Base-by-base conservation (phyloP, 2,888 invertebrate genomes). In the Nezara viridula region DNA sequence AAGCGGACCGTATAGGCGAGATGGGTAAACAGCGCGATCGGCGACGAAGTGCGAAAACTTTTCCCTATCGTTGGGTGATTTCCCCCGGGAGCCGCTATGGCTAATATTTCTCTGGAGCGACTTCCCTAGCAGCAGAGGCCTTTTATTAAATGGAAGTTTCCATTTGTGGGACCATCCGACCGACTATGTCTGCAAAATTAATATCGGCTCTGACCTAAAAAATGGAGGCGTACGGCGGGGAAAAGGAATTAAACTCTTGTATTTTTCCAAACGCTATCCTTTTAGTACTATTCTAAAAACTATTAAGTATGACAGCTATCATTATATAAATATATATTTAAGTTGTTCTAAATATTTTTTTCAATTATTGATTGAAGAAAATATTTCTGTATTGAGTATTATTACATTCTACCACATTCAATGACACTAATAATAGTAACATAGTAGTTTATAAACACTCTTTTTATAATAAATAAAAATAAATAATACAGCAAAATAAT, bases 71-170 rank as follows among this genome's bases (percentile, higher is more conserved):
- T 19, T 5, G 5, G 66, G 19, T 73, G 66, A 73, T 73, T 73
- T 73, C 66, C 66, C 66, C 6, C 16, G 66, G 37, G 66, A 7
- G 19, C 7, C 32, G 66, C 32, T 5, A 37, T 21, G 37, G 66
- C 66, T 37, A 73, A 73, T 73, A 73, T 73, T 73, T 73, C 66
- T 73, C 32, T 9, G 32, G 32, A 60, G 60, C 60, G 60, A 60
- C 60, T 60, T 60, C 9, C 27, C 37, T 27, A 37, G 32, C 2
- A 37, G 66, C 66, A 12, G 21, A 1, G 37, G 66, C 66, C 66
- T 73, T 73, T 73, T 73, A 73, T 73, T 73, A 73, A 73, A 73
- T 73, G 66, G 66, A 37, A 73, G 32, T 37, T 73, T 73, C 66
- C 66, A 73, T 73, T 73, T 73, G 66, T 19, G 32, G 66, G 66